These are phyloP conservation scores for Dufourea novaeangliae DNA, from an alignment of 1,140 invertebrate genomes.

Conservation along the genomic window DNA sequence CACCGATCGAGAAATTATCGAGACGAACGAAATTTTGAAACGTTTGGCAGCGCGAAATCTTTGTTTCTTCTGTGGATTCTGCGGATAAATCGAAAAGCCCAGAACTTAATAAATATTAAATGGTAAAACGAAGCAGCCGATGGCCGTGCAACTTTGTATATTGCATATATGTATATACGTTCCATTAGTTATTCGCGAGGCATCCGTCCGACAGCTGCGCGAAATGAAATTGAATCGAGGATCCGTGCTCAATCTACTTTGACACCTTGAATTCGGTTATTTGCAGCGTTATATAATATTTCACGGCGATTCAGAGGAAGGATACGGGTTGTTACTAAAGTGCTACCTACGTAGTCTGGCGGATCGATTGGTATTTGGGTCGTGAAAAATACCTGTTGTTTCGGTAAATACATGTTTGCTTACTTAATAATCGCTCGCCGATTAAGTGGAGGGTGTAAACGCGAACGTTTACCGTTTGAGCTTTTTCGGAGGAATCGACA, in stretches of 20 bases:
- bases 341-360: background rate
- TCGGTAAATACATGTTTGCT: background rate
- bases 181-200: constrained; percentile 28
- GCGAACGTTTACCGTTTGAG: no score
- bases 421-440: background rate
- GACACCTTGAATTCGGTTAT: background rate
- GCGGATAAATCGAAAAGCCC: constrained; percentile 24
- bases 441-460: background rate
- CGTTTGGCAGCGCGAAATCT: background rate
- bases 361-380: background rate
- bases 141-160: constrained; percentile 1
- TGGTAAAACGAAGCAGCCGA: constrained; percentile 10
- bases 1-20: no score
- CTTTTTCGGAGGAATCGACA: no score
- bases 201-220: constrained; percentile 29
- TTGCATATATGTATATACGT: background rate
- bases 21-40: no score
- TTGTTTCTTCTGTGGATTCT: constrained; percentile 1
- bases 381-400: constrained; percentile 7
- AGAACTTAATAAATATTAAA: constrained; percentile 35
- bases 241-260: constrained; percentile 1
- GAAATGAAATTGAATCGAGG: constrained; percentile 42
- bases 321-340: background rate
- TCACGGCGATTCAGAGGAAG: background rate
- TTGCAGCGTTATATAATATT: constrained; percentile 1